Evolutionary conservation across 2,113 vertebrate species (phyloP).

Genomic region (Corythoichthys intestinalis): DNA sequence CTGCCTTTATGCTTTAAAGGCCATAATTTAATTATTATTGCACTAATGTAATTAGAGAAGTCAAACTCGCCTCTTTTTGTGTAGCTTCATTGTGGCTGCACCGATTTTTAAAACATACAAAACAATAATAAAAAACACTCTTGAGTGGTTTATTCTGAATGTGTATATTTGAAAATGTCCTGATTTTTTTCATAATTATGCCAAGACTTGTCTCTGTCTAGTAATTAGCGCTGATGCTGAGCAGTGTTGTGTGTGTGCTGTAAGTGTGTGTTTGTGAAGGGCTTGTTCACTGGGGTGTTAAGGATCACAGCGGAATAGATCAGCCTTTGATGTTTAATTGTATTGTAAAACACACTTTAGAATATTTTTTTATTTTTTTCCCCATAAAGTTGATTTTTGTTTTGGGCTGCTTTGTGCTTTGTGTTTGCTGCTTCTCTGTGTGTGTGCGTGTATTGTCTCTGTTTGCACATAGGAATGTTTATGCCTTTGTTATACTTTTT

Average conservation of each 20-base stretch:
- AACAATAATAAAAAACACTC: conserved; percentile 47
- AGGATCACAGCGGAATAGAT: conserved; percentile 78
- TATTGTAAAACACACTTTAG: conserved; percentile 80
- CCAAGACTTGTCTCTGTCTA: conserved; percentile 69
- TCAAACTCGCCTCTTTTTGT: conserved; percentile 13
- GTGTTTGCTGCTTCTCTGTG: conserved; percentile 63
- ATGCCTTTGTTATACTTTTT: conserved; percentile 38
- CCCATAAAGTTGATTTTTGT: conserved; percentile 67
- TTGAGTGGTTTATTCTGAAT: conserved; percentile 52
- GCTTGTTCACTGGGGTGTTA: conserved; percentile 72
- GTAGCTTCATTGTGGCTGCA: conserved; percentile 31
- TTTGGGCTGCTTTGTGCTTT: conserved; percentile 67
- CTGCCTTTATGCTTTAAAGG: conserved; percentile 2
- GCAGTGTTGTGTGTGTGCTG: conserved; percentile 57
- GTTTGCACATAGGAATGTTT: conserved; percentile 53
- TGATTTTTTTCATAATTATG: conserved; percentile 67
- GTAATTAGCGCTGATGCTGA: conserved; percentile 71
- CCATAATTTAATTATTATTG: conserved; percentile 14
- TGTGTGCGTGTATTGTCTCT: conserved; percentile 36
- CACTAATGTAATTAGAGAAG: conserved; percentile 24
- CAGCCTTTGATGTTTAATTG: conserved; percentile 80
- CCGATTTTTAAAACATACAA: conserved; percentile 44
- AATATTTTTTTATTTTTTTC: conserved; percentile 60
- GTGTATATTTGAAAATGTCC: conserved; percentile 67
- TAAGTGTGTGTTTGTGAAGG: conserved; percentile 42